A percentile compares a stretch with the other conserved stretches of the same genome.
Conservation (phyloP, 1,140 invertebrate species). For the Drosophila parvula region DNA sequence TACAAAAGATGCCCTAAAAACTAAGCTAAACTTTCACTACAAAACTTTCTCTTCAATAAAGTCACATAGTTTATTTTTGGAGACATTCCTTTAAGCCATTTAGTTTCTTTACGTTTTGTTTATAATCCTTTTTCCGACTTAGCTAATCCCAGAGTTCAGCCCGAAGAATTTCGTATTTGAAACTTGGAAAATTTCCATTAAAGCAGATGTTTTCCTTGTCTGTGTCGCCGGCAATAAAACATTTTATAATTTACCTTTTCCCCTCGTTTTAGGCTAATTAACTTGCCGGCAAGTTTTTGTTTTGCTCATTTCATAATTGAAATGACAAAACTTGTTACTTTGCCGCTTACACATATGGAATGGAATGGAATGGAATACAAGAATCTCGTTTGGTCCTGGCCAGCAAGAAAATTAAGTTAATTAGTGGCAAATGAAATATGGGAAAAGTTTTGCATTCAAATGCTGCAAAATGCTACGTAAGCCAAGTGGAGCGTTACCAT, state of each 20-base stretch:
- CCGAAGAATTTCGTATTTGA: not conserved
- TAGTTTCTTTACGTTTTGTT: not conserved
- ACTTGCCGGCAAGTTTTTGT: constrained; percentile 38
- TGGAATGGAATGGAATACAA: constrained; percentile 15
- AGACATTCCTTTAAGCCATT: not conserved
- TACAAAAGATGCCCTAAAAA: not conserved
- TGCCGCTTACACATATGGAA: constrained; percentile 33
- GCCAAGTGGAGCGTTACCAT: constrained; percentile 41
- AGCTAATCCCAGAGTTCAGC: not conserved
- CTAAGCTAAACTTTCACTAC: not conserved
- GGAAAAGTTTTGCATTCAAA: constrained; percentile 72
- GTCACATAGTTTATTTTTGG: not conserved
- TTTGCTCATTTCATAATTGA: constrained; percentile 45
- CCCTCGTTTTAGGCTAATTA: constrained; percentile 42
- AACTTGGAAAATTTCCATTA: not conserved
- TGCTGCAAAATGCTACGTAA: constrained; percentile 53
- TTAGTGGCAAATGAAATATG: constrained; percentile 72
- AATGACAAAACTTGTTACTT: constrained; percentile 39
- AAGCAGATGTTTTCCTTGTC: not conserved
- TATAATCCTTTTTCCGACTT: not conserved
- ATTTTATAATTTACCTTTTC: constrained; percentile 40
- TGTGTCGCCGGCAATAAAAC: constrained; percentile 18
- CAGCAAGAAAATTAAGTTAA: constrained; percentile 71
- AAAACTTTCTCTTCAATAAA: not conserved
- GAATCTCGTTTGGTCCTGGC: constrained; percentile 19